Evolutionary conservation across 2,113 vertebrate genomes (phyloP), one percentile per base, ranked within the genome.

Genomic region (Paramormyrops kingsleyae): DNA sequence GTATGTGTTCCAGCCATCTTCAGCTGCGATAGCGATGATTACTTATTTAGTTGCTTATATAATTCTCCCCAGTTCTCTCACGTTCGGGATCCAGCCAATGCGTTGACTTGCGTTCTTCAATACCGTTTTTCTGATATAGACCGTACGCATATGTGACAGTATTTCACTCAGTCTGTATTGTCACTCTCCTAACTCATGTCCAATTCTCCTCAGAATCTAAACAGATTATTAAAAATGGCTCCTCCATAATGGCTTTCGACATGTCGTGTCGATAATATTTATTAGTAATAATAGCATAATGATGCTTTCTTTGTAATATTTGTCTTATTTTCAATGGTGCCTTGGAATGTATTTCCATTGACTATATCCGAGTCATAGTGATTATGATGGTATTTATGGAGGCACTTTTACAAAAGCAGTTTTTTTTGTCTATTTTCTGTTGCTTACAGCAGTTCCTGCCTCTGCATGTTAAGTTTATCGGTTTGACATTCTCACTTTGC

Each of bases 401-500:
- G 74, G 74, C 74, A 80, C 35, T 19, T 42, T 42, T 80, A 80
- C 31, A 42, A 39, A 39, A 42, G 13, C 66, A 74, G 12, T 74
- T 39, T 74, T 74, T 42, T 80, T 39, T 80, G 74, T 35, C 74
- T 80, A 42, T 80, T 80, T 80, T 80, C 74, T 42, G 35, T 80
- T 42, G 35, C 74, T 80, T 80, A 42, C 74, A 80, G 74, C 74
- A 80, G 31, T 80, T 80, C 39, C 74, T 80, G 17, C 74, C 74
- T 80, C 35, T 84, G 83, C 44, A 84, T 84, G 83, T 84, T 84
- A 84, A 84, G 83, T n/a, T 84, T 80, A 80, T 80, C 74, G 5
- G 42, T 27, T n/a, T 10, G 42, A 84, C 39, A 47, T 46, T 47
- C 21, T 84, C 44, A 80, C 13, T 84, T 47, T 47, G 44, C 44